phyloP scores from a whole-genome alignment of 2,888 invertebrate species.

The Volucella bombylans region DNA sequence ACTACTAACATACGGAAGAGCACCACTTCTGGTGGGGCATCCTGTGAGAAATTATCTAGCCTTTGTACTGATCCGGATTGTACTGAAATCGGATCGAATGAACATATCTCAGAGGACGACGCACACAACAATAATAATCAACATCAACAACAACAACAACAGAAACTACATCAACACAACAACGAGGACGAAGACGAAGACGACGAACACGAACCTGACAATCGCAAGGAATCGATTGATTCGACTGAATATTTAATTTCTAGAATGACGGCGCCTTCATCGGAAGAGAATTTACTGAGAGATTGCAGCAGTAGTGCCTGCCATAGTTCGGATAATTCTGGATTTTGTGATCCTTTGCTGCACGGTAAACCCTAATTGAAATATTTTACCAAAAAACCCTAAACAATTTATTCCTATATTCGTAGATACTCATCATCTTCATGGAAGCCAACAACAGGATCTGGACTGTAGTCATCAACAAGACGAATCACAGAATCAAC shows the following conservation, averaged over 20 bases:
- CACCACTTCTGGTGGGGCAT: slow-evolving; percentile 76
- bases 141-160: slow-evolving; percentile 53
- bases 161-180: slow-evolving; percentile 51
- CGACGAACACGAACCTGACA: slow-evolving; percentile 75
- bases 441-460: slow-evolving; percentile 72
- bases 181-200: slow-evolving; percentile 73
- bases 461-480: slow-evolving; percentile 54
- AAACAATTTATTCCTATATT: not conserved
- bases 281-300: slow-evolving; percentile 76
- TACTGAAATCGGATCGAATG: slow-evolving; percentile 74
- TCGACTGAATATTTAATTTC: slow-evolving; percentile 77
- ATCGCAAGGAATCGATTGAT: slow-evolving; percentile 78
- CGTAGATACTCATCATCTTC: slow-evolving; percentile 71
- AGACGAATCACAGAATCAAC: slow-evolving; percentile 74
- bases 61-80: slow-evolving; percentile 80
- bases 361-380: slow-evolving; percentile 29
- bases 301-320: slow-evolving; percentile 76
- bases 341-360: slow-evolving; percentile 81
- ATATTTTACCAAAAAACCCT: not conserved
- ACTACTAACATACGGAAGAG: slow-evolving; percentile 77
- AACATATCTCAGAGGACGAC: slow-evolving; percentile 66
- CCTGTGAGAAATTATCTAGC: slow-evolving; percentile 78
- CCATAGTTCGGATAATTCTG: slow-evolving; percentile 74
- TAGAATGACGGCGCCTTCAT: slow-evolving; percentile 78
- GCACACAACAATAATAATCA: slow-evolving; percentile 68